Base-by-base conservation (phyloP, 2,797 vertebrate species). In the Anolis apletophallus region DNA sequence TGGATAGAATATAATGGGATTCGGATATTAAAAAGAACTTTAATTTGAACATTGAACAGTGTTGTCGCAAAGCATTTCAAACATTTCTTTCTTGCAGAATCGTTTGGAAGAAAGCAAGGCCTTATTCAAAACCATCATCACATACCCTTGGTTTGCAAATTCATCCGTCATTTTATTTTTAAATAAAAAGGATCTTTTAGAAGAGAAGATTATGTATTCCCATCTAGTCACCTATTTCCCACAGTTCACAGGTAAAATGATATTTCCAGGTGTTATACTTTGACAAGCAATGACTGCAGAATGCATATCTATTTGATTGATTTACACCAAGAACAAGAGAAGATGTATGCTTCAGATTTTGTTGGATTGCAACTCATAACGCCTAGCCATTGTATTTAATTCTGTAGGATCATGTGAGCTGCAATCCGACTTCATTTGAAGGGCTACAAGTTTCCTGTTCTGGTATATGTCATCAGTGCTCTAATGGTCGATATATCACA, bases 91-190 rank as follows among this genome's bases (percentile, higher is more conserved):
- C 21, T 84, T 85, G 52, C 91, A 99, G 98, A 99, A 98, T 90
- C 97, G 97, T 32, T 98, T 98, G 97, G 97, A 98, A 95, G 98
- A 98, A 95, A 99, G 98, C 94, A 99, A 98, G 94, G 98, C 98
- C 54, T 94, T 98, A 93, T 98, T 99, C 95, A 98, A 97, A 95
- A 98, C 98, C 91, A 98, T 98, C 95, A 98, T 98, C 92, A 98
- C 97, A 11, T 98, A 98, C 34, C 97, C 97, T 32, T 99, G 97
- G 97, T 98, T 99, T 95, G 96, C 97, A 91, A 96, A 97, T 88
- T 98, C 97, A 13, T 99, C 98, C 0, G 96, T 98, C 85, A 98
- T 98, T 84, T 96, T 98, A 21, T 98, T 99, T 95, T 97, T 99
- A 92, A 99, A 98, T 94, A 98, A 98, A 95, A 98, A 97, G 0